phyloP scores from a whole-genome alignment of 2,888 invertebrate species.

The Drosophila austrosaltans region DNA sequence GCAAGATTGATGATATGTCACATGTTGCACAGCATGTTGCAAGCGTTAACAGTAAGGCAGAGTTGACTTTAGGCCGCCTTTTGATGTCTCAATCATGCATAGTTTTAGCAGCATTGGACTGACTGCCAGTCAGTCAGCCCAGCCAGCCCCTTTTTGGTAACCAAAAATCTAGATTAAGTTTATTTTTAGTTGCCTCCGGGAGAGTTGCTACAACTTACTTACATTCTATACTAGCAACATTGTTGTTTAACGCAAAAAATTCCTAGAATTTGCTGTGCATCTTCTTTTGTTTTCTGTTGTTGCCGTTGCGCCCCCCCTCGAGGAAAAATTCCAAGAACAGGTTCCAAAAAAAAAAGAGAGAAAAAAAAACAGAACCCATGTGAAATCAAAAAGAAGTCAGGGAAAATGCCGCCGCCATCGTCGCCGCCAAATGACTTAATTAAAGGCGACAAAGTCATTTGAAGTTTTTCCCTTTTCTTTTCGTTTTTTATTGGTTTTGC shows the following conservation, averaged over 20 bases:
- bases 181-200: slow-evolving; percentile 66
- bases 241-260: slow-evolving; percentile 51
- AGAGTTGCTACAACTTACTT: slow-evolving; percentile 6
- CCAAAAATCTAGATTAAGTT: slow-evolving; percentile 67
- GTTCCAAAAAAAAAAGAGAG: slow-evolving; percentile 41
- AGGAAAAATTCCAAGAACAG: slow-evolving; percentile 73
- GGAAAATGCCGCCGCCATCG: slow-evolving; percentile 51
- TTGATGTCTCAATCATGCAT: slow-evolving; percentile 71
- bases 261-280: slow-evolving; percentile 60
- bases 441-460: slow-evolving; percentile 72
- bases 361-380: not conserved
- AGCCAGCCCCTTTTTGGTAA: slow-evolving; percentile 3
- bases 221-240: slow-evolving; percentile 44
- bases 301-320: slow-evolving; percentile 17
- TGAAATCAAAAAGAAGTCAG: slow-evolving; percentile 23
- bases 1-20: slow-evolving; percentile 74
- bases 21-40: slow-evolving; percentile 51
- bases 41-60: slow-evolving; percentile 77
- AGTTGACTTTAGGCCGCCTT: slow-evolving; percentile 32
- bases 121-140: too few species aligned
- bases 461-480: slow-evolving; percentile 28
- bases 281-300: slow-evolving; percentile 54
- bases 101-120: slow-evolving; percentile 58
- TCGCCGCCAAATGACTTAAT: slow-evolving; percentile 67
- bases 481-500: slow-evolving; percentile 54